A percentile compares a stretch with the other conserved stretches of the same genome.
Conservation (phyloP, 2,113 vertebrate species). For the Heptranchias perlo region DNA sequence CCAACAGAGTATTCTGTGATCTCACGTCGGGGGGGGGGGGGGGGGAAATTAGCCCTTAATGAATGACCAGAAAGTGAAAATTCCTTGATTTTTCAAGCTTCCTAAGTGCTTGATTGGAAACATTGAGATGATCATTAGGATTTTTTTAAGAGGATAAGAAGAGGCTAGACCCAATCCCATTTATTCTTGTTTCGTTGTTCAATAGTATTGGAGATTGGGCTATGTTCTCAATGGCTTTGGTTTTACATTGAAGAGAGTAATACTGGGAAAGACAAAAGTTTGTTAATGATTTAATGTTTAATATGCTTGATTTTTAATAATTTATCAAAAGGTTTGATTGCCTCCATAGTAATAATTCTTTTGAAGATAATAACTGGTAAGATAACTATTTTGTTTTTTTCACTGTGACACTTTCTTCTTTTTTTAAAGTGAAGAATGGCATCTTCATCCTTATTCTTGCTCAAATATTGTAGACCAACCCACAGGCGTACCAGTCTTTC, state of each 20-base stretch:
- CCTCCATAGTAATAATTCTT: background rate
- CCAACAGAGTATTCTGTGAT: background rate
- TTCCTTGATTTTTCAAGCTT: background rate
- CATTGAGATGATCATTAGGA: background rate
- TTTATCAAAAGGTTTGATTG: background rate
- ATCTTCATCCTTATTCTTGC: slow-evolving; percentile 37
- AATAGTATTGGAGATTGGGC: background rate
- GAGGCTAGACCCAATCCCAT: background rate
- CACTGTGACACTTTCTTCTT: slow-evolving; percentile 36
- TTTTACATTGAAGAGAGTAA: background rate
- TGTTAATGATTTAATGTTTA: background rate
- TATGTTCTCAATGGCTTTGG: background rate
- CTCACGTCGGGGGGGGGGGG: background rate
- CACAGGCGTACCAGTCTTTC: slow-evolving; percentile 29
- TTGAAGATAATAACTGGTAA: slow-evolving; percentile 19
- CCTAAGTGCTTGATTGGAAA: background rate
- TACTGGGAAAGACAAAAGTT: background rate
- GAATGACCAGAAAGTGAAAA: background rate
- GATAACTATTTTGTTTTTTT: slow-evolving; percentile 16
- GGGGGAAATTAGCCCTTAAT: background rate
- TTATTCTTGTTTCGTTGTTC: background rate
- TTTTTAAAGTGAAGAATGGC: slow-evolving; percentile 32
- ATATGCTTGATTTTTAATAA: background rate
- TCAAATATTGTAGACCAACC: slow-evolving; percentile 36
- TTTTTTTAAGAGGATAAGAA: background rate